Evolutionary conservation across 2,797 vertebrate species (phyloP), one percentile per base, ranked within the genome.

Genomic region (Urophycis tenuis): DNA sequence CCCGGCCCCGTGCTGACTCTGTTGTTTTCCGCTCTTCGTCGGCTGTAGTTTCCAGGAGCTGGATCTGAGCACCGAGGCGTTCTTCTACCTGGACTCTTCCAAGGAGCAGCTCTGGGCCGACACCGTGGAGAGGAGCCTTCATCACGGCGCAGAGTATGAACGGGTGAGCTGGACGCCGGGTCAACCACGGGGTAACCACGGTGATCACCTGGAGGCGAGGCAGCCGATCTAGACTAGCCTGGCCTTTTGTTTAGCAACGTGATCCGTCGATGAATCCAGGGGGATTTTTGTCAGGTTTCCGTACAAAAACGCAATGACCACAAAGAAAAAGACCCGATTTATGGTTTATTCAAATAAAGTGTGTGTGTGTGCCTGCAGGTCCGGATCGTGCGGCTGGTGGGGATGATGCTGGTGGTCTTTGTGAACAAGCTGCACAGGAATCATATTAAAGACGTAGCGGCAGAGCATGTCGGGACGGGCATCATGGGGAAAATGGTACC

Each of bases 401-500:
- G 98, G 75, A 99, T 99, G 96, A 98, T 99, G 98, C 90, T 99
- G 74, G 91, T 98, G 78, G 88, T 99, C 81, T 97, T 94, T 89
- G 94, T 93, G 74, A 95, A 90, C 89, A 96, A 95, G 85, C 88
- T 89, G 22, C 95, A 95, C 76, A 92, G 85, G 81, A 89, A 85
- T 73, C 89, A 93, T 69, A 93, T 99, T 77, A 94, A 90, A 84
- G 96, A 98, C 53, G 81, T 98, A 73, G 92, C 93, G 79, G 91
- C 92, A 0, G 96, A 97, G 85, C 93, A 95, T 3, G 96, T 98
- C 80, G 98, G 98, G 76, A 99, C 98, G 0, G 98, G 98, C 75
- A 93, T 99, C 86, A 96, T 99, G 95, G 96, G 98, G 0, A 99
- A 98, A 94, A 98, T 99, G 98, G 98, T 97, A 82, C n/a, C 88